A percentile compares a stretch with the other conserved stretches of the same genome.
These are phyloP conservation scores for Eubasilissa regina DNA, from an alignment of 1,140 invertebrate genomes.

Conservation along the genomic window DNA sequence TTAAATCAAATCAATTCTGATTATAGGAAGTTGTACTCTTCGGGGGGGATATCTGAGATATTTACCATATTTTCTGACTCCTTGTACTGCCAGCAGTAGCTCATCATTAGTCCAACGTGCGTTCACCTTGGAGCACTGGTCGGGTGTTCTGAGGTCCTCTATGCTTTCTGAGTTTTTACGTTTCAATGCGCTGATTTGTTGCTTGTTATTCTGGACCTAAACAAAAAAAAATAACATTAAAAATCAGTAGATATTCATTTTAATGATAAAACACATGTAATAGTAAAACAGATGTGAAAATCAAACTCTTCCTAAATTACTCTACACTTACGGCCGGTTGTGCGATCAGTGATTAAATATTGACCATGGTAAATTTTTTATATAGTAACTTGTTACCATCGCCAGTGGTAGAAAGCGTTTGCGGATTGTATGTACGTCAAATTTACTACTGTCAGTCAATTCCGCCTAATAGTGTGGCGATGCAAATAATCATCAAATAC, in stretches of 20 bases:
- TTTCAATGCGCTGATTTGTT: slow-evolving; percentile 89
- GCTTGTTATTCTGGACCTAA: slow-evolving; percentile 96
- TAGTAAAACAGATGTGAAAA: too few relatives aligned
- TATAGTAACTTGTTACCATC: too few relatives aligned
- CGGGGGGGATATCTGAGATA: background rate
- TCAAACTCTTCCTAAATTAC: background rate
- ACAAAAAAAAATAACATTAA: background rate
- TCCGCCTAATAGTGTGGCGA: too few relatives aligned
- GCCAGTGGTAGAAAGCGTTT: too few relatives aligned
- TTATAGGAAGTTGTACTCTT: background rate
- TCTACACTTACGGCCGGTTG: too few relatives aligned
- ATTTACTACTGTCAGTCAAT: too few relatives aligned
- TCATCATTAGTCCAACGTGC: slow-evolving; percentile 95
- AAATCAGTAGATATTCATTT: background rate
- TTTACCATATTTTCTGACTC: slow-evolving; percentile 91
- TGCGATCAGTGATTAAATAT: too few relatives aligned
- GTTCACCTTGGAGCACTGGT: slow-evolving; percentile 83
- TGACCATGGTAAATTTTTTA: too few relatives aligned
- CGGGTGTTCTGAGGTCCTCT: slow-evolving; percentile 81
- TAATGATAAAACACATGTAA: too few relatives aligned
- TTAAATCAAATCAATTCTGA: slow-evolving; percentile 4
- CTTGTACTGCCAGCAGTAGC: slow-evolving; percentile 91
- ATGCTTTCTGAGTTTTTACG: slow-evolving; percentile 80
- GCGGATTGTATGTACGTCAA: too few relatives aligned
- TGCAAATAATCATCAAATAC: too few relatives aligned